Conservation (phyloP, 2,113 vertebrate genomes). For the Caracal caracal region DNA sequence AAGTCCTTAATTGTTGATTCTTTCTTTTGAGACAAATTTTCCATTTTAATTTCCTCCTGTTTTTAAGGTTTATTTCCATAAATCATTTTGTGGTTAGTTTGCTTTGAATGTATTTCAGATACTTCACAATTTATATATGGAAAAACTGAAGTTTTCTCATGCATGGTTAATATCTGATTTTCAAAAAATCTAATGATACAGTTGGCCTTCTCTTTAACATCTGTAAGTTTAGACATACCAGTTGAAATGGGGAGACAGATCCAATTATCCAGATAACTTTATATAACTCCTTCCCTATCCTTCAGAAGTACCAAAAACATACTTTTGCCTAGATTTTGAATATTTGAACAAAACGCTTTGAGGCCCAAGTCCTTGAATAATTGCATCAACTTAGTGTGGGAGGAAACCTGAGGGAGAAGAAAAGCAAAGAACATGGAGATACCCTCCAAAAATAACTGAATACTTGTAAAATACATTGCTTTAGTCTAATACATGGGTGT, state of each 20-base stretch:
- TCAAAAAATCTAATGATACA: background rate
- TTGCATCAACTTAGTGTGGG: slow-evolving; percentile 17
- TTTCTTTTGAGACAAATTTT: background rate
- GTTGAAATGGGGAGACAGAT: background rate
- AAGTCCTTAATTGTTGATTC: background rate
- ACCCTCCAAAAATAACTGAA: background rate
- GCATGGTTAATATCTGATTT: background rate
- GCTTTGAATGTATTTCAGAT: background rate
- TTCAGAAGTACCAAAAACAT: background rate
- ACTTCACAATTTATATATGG: background rate
- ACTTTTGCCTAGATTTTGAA: background rate
- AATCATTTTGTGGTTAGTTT: background rate
- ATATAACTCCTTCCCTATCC: background rate
- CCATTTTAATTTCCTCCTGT: background rate
- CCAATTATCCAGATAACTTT: background rate
- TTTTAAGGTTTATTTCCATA: slow-evolving; percentile 22
- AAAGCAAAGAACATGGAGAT: slow-evolving; percentile 22
- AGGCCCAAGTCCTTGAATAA: slow-evolving; percentile 19
- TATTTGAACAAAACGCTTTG: slow-evolving; percentile 31
- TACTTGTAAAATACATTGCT: background rate
- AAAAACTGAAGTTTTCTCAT: background rate
- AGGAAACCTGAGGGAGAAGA: background rate
- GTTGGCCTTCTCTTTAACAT: background rate
- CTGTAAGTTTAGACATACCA: background rate
- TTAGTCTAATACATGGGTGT: background rate